phyloP scores from a whole-genome alignment of 2,113 vertebrate genomes.

The Dromaius novaehollandiae region DNA sequence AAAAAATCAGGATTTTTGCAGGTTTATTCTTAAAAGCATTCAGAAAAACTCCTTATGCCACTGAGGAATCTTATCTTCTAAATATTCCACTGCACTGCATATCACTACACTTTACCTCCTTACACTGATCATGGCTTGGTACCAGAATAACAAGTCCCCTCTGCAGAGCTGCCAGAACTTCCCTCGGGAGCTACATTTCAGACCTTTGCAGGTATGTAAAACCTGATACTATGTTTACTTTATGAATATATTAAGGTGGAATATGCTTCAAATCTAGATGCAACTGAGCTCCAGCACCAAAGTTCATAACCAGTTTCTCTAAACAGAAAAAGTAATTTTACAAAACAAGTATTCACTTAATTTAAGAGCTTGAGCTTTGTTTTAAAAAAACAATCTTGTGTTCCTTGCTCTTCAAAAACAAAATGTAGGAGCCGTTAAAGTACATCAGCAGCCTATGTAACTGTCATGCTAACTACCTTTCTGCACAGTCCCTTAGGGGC shows the following conservation, averaged over 20 bases:
- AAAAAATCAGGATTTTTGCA: too few relatives aligned
- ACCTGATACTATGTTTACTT: not conserved
- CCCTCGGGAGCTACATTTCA: not conserved
- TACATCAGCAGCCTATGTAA: not conserved
- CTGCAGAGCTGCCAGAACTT: not conserved
- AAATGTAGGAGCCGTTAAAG: not conserved
- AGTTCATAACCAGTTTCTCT: not conserved
- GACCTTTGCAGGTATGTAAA: not conserved
- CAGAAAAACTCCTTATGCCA: not conserved
- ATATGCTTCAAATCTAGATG: not conserved
- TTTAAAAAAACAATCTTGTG: not conserved
- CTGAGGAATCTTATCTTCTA: not conserved
- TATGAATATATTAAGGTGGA: not conserved
- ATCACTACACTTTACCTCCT: not conserved
- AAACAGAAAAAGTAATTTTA: not conserved
- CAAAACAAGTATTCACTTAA: rapidly evolving
- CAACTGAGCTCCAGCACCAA: not conserved
- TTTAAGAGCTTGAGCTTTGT: not conserved
- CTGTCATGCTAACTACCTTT: not conserved
- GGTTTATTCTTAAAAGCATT: not conserved
- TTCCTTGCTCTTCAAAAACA: not conserved
- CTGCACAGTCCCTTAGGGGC: not conserved
- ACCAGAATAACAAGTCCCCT: not conserved
- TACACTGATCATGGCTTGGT: not conserved
- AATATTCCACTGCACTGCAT: not conserved